Conservation (phyloP, 92 coral and sea anemone genomes). For the Hydrozoanthus gracilis region DNA sequence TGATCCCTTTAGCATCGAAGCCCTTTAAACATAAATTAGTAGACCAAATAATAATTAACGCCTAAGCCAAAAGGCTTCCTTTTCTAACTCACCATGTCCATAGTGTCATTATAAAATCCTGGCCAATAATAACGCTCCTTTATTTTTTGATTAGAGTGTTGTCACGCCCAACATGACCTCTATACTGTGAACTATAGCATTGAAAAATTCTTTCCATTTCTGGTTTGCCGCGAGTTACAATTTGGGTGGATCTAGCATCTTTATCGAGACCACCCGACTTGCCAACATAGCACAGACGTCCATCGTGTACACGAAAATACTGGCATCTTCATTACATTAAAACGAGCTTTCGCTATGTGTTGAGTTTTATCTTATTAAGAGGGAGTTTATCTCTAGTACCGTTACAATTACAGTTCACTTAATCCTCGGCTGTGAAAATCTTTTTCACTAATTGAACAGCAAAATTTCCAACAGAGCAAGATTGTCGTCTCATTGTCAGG, state of each 20-base stretch:
- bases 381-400: slow-evolving; percentile 26
- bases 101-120: slow-evolving; percentile 33
- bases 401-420: slow-evolving; percentile 46
- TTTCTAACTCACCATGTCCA: slow-evolving; percentile 19
- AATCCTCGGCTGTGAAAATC: slow-evolving; percentile 5
- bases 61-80: background rate
- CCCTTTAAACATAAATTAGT: slow-evolving; percentile 12
- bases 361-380: slow-evolving; percentile 1
- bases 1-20: background rate
- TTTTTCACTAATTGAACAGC: slow-evolving; percentile 21
- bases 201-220: slow-evolving; percentile 16
- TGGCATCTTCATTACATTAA: slow-evolving; percentile 56
- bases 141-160: slow-evolving; percentile 38
- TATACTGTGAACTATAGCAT: slow-evolving; percentile 27
- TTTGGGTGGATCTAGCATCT: background rate
- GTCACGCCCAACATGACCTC: slow-evolving; percentile 53
- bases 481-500: slow-evolving; percentile 9
- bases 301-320: slow-evolving; percentile 15
- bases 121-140: slow-evolving; percentile 48
- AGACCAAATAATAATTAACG: slow-evolving; percentile 16
- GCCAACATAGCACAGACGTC: slow-evolving; percentile 24
- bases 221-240: slow-evolving; percentile 16
- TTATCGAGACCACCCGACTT: background rate
- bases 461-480: slow-evolving; percentile 46
- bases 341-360: background rate